Conservation (phyloP, 2,888 invertebrate species). For the Chrysodeixis includens region DNA sequence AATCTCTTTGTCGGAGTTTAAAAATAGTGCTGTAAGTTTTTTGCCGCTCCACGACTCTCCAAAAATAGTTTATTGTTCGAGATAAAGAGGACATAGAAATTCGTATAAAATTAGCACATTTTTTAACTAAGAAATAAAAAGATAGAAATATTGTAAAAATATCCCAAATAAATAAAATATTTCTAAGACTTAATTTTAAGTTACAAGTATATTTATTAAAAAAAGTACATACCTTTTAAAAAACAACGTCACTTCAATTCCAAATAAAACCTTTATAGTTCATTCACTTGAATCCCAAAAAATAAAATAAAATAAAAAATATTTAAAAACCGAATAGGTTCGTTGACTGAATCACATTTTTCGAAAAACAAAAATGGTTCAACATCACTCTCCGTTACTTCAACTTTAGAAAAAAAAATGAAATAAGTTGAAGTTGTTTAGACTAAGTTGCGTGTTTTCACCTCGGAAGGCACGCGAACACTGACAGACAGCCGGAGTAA, state of each 20-base stretch:
- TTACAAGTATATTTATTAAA: too few relatives aligned
- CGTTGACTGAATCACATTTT: slow-evolving; percentile 87
- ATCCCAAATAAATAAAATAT: too few relatives aligned
- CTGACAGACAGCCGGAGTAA: slow-evolving; percentile 43
- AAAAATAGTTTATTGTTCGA: too few relatives aligned
- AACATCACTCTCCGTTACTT: slow-evolving; percentile 62
- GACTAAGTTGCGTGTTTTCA: slow-evolving; percentile 54
- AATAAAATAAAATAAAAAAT: slow-evolving; percentile 49
- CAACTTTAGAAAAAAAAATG: slow-evolving; percentile 49
- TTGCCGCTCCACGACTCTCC: too few relatives aligned
- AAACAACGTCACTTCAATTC: slow-evolving; percentile 64
- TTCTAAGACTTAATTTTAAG: too few relatives aligned
- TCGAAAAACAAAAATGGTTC: slow-evolving; percentile 84
- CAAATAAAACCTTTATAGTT: slow-evolving; percentile 62
- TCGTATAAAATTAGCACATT: too few relatives aligned
- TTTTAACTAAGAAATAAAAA: too few relatives aligned
- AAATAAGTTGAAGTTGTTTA: slow-evolving; percentile 39
- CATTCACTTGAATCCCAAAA: slow-evolving; percentile 60
- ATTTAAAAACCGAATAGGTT: slow-evolving; percentile 59
- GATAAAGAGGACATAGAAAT: too few relatives aligned
- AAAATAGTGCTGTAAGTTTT: too few relatives aligned
- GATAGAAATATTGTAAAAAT: too few relatives aligned
- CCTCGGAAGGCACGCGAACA: slow-evolving; percentile 53
- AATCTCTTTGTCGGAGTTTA: too few relatives aligned
- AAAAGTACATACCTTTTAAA: slow-evolving; percentile 64